Percentiles rank a stretch among this genome's conserved stretches.
phyloP scores from a whole-genome alignment of 2,797 vertebrate genomes.

The Iguana delicatissima region DNA sequence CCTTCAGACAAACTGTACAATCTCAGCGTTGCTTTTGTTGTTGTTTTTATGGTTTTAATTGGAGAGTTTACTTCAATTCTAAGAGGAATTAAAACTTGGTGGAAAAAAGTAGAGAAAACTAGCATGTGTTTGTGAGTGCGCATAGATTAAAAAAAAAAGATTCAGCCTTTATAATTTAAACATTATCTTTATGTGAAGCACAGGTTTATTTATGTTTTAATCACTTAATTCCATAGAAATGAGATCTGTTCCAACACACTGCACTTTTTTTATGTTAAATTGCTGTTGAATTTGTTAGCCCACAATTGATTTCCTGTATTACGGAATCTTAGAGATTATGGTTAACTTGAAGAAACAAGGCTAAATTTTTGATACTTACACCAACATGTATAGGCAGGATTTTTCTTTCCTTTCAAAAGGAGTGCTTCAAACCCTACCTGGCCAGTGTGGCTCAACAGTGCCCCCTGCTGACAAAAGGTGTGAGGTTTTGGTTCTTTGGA shows the following conservation, averaged over 20 bases:
- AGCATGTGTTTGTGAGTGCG: neutral
- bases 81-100: neutral
- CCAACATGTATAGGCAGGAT: conserved; percentile 56
- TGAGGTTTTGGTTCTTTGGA: neutral
- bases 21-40: neutral
- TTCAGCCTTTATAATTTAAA: conserved; percentile 50
- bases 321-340: conserved; percentile 81
- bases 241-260: conserved; percentile 75
- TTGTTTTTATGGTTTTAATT: neutral
- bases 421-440: neutral
- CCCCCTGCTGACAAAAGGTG: conserved; percentile 86
- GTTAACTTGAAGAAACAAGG: conserved; percentile 82
- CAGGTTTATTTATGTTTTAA: conserved; percentile 52
- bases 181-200: conserved; percentile 33
- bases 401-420: conserved; percentile 63
- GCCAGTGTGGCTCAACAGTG: conserved; percentile 89
- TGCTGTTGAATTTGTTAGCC: conserved; percentile 85
- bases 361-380: conserved; percentile 80
- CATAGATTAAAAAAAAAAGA: no score
- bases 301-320: conserved; percentile 84
- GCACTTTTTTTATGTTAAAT: conserved; percentile 81
- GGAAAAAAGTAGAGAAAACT: neutral
- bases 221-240: conserved; percentile 72
- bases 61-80: neutral
- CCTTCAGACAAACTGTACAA: neutral